phyloP scores from a whole-genome alignment of 2,888 invertebrate genomes.

The Julus scanicus region DNA sequence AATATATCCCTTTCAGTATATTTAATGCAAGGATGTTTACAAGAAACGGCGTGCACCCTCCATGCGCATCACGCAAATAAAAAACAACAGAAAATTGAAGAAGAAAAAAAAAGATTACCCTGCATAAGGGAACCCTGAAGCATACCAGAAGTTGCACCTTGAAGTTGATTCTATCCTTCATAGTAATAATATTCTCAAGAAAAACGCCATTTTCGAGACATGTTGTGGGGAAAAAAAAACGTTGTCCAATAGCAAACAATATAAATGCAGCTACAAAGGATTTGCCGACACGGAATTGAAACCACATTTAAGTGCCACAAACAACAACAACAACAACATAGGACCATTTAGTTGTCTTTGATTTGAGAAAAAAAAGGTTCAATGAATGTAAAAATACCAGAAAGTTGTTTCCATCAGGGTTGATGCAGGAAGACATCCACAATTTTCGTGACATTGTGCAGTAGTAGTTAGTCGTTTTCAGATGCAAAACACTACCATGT shows the following conservation, averaged over 20 bases:
- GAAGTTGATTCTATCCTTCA: neutral
- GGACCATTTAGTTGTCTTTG: conserved; percentile 17
- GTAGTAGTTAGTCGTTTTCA: too few species aligned
- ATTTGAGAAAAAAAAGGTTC: neutral
- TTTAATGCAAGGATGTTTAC: conserved; percentile 33
- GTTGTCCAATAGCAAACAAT: neutral
- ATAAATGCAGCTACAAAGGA: conserved; percentile 3
- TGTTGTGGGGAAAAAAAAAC: neutral
- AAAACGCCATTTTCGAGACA: neutral
- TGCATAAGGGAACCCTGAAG: neutral
- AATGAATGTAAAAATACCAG: conserved; percentile 11
- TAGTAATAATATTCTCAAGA: neutral
- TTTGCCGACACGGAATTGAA: conserved; percentile 33
- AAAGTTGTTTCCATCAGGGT: neutral
- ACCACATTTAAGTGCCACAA: conserved; percentile 33
- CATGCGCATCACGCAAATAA: conserved; percentile 10
- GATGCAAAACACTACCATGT: too few species aligned
- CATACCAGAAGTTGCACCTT: neutral
- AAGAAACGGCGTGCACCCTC: conserved; percentile 25
- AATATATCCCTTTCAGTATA: conserved; percentile 33
- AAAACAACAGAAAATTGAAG: neutral
- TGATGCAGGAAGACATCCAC: neutral
- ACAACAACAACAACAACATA: conserved; percentile 33
- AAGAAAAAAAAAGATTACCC: too few species aligned
- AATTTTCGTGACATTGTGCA: too few species aligned